Percentiles rank a stretch among this genome's conserved stretches.
Conservation (phyloP, 2,113 vertebrate species). For the Colinus virginianus region DNA sequence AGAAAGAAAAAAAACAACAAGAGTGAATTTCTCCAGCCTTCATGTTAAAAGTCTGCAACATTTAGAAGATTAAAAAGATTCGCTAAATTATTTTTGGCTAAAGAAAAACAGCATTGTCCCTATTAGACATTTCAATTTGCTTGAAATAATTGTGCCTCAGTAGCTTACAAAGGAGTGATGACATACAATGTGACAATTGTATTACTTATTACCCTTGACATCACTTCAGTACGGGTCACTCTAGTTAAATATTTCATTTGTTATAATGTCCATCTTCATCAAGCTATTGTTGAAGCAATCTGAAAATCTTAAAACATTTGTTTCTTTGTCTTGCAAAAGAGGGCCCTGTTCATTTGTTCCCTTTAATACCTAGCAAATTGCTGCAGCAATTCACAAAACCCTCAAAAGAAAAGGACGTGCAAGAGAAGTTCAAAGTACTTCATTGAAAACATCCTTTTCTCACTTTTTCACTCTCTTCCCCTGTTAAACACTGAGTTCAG, state of each 20-base stretch:
- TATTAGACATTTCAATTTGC: conserved; percentile 37
- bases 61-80: not conserved
- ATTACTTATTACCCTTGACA: conserved; percentile 66
- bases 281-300: conserved; percentile 49
- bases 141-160: conserved; percentile 58
- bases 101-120: conserved; percentile 26
- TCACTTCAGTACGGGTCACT: conserved; percentile 56
- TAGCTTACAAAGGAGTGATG: conserved; percentile 56
- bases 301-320: conserved; percentile 52
- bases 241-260: conserved; percentile 66
- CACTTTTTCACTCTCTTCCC: not conserved
- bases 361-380: conserved; percentile 50
- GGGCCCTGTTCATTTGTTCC: conserved; percentile 21
- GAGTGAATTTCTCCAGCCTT: not conserved
- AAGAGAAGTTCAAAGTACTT: conserved; percentile 14
- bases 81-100: conserved; percentile 18
- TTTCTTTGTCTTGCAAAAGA: conserved; percentile 48
- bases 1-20: not conserved
- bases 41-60: not conserved
- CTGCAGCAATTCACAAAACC: conserved; percentile 36
- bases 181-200: conserved; percentile 56
- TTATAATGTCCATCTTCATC: conserved; percentile 59
- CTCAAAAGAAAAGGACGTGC: not conserved
- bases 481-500: not conserved
- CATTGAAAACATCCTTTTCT: conserved; percentile 38